Percentiles rank a stretch among this genome's conserved stretches.
phyloP scores from a whole-genome alignment of 2,888 invertebrate genomes.

The Drosophila suboccidentalis region DNA sequence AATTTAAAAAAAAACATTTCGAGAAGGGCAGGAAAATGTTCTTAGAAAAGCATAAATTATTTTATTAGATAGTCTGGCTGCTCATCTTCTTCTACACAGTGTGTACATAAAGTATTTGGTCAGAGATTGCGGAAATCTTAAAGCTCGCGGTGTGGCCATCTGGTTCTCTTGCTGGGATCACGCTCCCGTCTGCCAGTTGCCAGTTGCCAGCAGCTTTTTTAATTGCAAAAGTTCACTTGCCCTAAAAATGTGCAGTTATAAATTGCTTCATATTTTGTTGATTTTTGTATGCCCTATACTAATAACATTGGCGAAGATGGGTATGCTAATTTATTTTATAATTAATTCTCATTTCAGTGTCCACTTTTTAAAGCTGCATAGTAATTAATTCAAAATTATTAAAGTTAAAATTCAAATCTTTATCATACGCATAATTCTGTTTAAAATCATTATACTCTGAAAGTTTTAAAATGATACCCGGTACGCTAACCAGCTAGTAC shows the following conservation, averaged over 20 bases:
- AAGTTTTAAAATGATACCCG: too few relatives aligned
- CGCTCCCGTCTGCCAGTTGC: slow-evolving; percentile 41
- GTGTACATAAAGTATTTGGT: slow-evolving; percentile 26
- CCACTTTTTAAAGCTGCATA: background rate
- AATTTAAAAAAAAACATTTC: slow-evolving; percentile 2
- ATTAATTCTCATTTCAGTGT: background rate
- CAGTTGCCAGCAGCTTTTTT: slow-evolving; percentile 51
- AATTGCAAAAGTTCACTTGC: slow-evolving; percentile 69
- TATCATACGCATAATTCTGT: too few relatives aligned
- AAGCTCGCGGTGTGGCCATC: slow-evolving; percentile 46
- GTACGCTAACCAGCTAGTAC: too few relatives aligned
- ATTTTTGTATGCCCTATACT: slow-evolving; percentile 5
- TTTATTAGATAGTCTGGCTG: slow-evolving; percentile 48
- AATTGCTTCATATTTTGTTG: slow-evolving; percentile 44
- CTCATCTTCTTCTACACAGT: slow-evolving; percentile 3
- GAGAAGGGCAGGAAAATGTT: slow-evolving; percentile 58
- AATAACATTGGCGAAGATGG: too few relatives aligned
- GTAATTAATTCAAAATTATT: background rate
- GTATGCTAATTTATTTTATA: background rate
- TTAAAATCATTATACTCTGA: too few relatives aligned
- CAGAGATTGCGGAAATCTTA: slow-evolving; percentile 52
- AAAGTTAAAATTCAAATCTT: too few relatives aligned
- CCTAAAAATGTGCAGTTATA: slow-evolving; percentile 48
- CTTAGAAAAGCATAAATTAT: slow-evolving; percentile 60
- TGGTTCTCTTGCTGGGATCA: slow-evolving; percentile 47